Base-by-base conservation (phyloP, 2,888 invertebrate species). In the Archips crataeganus region DNA sequence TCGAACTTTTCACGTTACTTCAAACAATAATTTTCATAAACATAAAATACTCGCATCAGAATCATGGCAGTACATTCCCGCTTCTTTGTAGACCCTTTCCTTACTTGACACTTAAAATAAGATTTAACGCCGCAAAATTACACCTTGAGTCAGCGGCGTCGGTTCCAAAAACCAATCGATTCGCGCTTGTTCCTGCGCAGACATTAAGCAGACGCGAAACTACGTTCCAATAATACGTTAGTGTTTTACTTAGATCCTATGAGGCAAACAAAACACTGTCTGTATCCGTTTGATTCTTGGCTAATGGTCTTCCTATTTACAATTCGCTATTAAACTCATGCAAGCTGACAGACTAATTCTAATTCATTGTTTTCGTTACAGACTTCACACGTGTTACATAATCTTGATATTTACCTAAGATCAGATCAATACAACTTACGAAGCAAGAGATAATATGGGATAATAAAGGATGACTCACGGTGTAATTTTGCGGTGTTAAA, bases 161-260 rank as follows among this genome's bases (percentile, higher is more conserved):
- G 71, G 71, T 74, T 77, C 71, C 75, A 74, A 63, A 71, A 77
- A 75, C 47, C 76, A 63, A 70, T 76, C 59, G 51, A 63, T 70
- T 72, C 61, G 65, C 15, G 54, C 9, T 54, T 15, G 65, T 45
- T 13, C 60, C 51, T 47, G 45, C n/a, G 71, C 70, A 77, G 77
- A 77, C 75, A 70, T 77, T 75, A 77, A 70, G 75, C 77, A 77
- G 77, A 77, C 77, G 71, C 54, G 47, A 64, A 73, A 63, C 63
- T 63, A 57, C 62, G 73, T 64, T 68, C 59, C 59, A 64, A 60
- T 73, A 73, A 69, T 72, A 63, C 54, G 36, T 47, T 65, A 51
- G 49, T 63, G 68, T 63, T 73, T 59, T 73, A 63, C 59, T 63
- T 49, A 63, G 68, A 60, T 61, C 65, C 42, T 70, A 47, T 63